These are phyloP conservation scores for Tetraodon nigroviridis DNA, from an alignment of 2,113 vertebrate species.

Conservation along the genomic window DNA sequence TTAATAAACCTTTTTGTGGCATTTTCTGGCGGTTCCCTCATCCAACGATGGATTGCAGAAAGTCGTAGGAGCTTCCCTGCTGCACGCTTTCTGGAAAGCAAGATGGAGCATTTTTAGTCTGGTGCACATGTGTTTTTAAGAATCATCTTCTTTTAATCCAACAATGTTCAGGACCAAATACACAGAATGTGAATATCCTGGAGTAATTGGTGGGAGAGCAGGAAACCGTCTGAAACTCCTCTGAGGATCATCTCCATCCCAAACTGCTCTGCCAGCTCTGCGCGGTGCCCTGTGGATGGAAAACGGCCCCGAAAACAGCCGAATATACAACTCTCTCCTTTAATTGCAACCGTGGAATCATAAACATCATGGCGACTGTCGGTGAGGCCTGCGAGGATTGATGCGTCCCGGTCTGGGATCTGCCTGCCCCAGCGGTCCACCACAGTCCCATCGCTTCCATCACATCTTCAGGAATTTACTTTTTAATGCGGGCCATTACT, in stretches of 20 bases:
- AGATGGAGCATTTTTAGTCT: constrained; percentile 1
- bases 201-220: too few species aligned
- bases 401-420: constrained; percentile 56
- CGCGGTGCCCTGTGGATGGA: constrained; percentile 35
- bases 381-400: constrained; percentile 64
- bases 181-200: too few species aligned
- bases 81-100: constrained; percentile 47
- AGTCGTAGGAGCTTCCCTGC: constrained; percentile 48
- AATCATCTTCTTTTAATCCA: neutral
- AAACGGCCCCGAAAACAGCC: constrained; percentile 45
- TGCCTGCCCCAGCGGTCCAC: constrained; percentile 47
- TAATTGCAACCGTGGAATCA: constrained; percentile 69
- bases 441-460: constrained; percentile 75
- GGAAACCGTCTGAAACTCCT: too few species aligned
- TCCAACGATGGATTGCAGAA: constrained; percentile 68
- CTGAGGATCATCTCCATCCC: neutral
- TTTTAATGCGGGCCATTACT: constrained; percentile 99
- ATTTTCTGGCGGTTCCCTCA: constrained; percentile 46
- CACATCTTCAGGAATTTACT: constrained; percentile 94
- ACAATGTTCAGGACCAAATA: neutral
- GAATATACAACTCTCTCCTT: constrained; percentile 69
- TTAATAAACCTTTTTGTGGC: constrained; percentile 18
- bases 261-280: constrained; percentile 45
- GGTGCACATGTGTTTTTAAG: neutral
- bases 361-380: constrained; percentile 72